Conservation (phyloP, 2,888 invertebrate genomes). For the Acleris holmiana region DNA sequence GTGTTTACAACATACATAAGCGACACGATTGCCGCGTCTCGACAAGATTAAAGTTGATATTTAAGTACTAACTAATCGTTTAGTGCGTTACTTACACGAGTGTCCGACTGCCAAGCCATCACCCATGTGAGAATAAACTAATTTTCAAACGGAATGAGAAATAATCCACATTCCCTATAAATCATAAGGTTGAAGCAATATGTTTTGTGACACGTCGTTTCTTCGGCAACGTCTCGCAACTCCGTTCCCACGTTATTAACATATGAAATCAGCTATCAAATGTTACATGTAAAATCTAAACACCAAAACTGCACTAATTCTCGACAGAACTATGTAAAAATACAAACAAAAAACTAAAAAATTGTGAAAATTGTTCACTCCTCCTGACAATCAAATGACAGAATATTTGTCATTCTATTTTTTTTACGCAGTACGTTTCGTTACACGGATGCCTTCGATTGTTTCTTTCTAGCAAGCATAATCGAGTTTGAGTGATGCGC, state of each 20-base stretch:
- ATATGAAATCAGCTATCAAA: slow-evolving; percentile 60
- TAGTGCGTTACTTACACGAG: slow-evolving; percentile 70
- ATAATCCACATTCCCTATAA: slow-evolving; percentile 75
- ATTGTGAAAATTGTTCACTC: slow-evolving; percentile 66
- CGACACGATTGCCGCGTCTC: slow-evolving; percentile 12
- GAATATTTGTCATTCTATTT: slow-evolving; percentile 47
- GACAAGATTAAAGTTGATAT: not conserved
- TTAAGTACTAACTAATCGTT: not conserved
- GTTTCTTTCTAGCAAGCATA: not conserved
- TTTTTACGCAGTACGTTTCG: slow-evolving; percentile 66
- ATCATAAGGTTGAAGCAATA: slow-evolving; percentile 73
- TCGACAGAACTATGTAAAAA: slow-evolving; percentile 65
- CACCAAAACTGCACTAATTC: slow-evolving; percentile 66
- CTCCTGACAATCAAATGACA: slow-evolving; percentile 52
- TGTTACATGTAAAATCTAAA: slow-evolving; percentile 63
- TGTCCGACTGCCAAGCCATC: slow-evolving; percentile 84
- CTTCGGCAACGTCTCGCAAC: slow-evolving; percentile 58
- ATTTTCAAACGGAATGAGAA: slow-evolving; percentile 69
- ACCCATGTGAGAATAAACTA: slow-evolving; percentile 81
- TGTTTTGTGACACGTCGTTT: slow-evolving; percentile 77
- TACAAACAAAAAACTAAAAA: slow-evolving; percentile 81
- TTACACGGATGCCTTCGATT: slow-evolving; percentile 47
- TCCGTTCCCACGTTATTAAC: slow-evolving; percentile 58
- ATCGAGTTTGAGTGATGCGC: slow-evolving; percentile 23
- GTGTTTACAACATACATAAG: slow-evolving; percentile 47